Base-by-base conservation (phyloP, 2,888 invertebrate species). In the Hecatera dysodea region DNA sequence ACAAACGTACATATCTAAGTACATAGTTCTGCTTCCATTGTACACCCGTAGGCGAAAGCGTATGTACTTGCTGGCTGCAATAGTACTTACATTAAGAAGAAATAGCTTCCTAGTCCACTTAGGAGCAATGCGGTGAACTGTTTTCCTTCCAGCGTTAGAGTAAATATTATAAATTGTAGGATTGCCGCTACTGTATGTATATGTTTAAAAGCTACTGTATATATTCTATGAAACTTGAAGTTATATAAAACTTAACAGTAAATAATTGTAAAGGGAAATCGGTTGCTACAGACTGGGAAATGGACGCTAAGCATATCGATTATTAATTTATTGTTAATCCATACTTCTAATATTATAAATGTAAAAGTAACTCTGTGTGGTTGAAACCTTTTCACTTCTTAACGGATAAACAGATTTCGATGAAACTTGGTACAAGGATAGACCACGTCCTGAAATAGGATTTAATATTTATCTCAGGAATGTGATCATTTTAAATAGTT, bases 41-140 rank as follows among this genome's bases (percentile, higher is more conserved):
- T 66, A 53, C 46, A 52, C n/a, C 15, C 42, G 22, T 61, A 46
- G 4, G 39, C 46, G 50, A 68, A 76, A 55, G 53, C 55, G 36
- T 33, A 59, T n/a, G 19, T 62, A 62, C 50, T 67, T 57, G 61
- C 62, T 27, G 48, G 60, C 63, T 67, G 55, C 60, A 78, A 71
- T 71, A 64, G 71, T 59, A 82, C 72, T 52, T 56, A 69, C 81
- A 78, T 81, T 81, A 81, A 66, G 70, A 69, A 69, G 81, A 67
- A 79, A 82, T 62, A 57, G 78, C 61, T 72, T 59, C 62, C 67
- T 50, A 78, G 82, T 67, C 64, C 82, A 78, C 78, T 79, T 82
- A 81, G 24, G 42, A 67, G 63, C 78, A 67, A 78, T 71, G 82
- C 72, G 78, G 82, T 71, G 64, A 56, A 78, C 78, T 67, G 78